Evolutionary conservation across 2,888 invertebrate species (phyloP), one percentile per base, ranked within the genome.

Genomic region (Cryptocheilus praepositus): DNA sequence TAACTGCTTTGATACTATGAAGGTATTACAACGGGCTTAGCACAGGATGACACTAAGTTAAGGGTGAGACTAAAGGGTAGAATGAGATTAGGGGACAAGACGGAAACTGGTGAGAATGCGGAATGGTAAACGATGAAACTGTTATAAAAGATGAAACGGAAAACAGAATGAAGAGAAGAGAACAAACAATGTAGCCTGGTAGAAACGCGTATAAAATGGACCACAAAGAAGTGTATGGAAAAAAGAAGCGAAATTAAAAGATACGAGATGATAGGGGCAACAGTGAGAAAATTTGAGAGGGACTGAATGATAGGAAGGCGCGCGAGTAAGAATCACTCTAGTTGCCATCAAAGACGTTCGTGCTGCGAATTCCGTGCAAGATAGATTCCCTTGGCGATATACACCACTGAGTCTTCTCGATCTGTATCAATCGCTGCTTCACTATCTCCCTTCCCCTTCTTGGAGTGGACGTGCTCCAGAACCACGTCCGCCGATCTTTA

Each of bases 331-430:
- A 86, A 85, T 86, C 85, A 85, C 85, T 84, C 83, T 78, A 73
- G 71, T 76, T 76, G 78, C 83, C 86, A 85, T 86, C 86, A 84
- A 84, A 87, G 85, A 82, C 81, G 86, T 83, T 85, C 85, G 86
- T 86, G 86, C 80, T 73, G 79, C 64, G 86, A 86, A 86, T 87
- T 82, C 77, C 58, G 69, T 72, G 74, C 76, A 76, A 82, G 82
- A 85, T 84, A 82, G 83, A 84, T 85, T 82, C 79, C 72, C 77
- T 62, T 61, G 71, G 66, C 76, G 80, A 81, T 79, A 76, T 76
- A 80, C 73, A 74, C 71, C 72, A 67, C 71, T 65, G 56, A 60
- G 54, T 66, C 51, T 59, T 64, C 60, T 22, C 45, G 54, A 46
- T 73, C 70, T 61, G 18, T 49, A 15, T 49, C 13, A 55, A 49